A percentile compares a stretch with the other conserved stretches of the same genome.
These are phyloP conservation scores for Psophia crepitans DNA, from an alignment of 2,113 vertebrate species.

Conservation along the genomic window DNA sequence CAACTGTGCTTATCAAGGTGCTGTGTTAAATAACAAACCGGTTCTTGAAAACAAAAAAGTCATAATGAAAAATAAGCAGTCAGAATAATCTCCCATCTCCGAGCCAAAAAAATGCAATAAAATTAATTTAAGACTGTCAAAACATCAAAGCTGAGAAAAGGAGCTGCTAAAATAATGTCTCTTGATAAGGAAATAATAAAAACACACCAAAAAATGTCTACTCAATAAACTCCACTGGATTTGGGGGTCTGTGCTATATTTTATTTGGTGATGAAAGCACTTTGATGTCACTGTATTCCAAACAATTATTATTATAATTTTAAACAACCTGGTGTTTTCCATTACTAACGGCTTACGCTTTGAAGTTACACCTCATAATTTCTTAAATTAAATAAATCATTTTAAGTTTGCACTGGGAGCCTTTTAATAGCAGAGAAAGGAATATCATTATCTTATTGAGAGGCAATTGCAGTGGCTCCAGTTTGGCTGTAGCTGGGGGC, in stretches of 20 bases:
- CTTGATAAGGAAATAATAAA: conserved; percentile 78
- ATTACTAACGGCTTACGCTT: conserved; percentile 85
- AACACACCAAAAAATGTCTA: conserved; percentile 68
- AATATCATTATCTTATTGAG: conserved; percentile 92
- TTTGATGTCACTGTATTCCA: conserved; percentile 85
- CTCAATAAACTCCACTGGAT: conserved; percentile 74
- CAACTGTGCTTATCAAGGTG: conserved; percentile 60
- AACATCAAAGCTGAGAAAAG: conserved; percentile 77
- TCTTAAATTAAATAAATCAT: conserved; percentile 91
- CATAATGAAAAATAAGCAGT: conserved; percentile 72
- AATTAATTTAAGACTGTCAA: conserved; percentile 75
- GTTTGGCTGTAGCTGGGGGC: conserved; percentile 86
- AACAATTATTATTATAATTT: conserved; percentile 89
- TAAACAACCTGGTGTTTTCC: conserved; percentile 88
- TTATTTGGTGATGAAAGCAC: conserved; percentile 84
- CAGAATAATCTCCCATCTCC: conserved; percentile 70
- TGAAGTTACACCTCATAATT: conserved; percentile 90
- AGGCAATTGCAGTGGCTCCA: conserved; percentile 87
- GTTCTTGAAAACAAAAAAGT: conserved; percentile 61
- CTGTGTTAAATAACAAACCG: conserved; percentile 69
- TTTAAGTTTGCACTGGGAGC: conserved; percentile 88
- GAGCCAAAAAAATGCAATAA: conserved; percentile 75
- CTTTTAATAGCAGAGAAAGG: conserved; percentile 88
- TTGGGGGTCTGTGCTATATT: conserved; percentile 74
- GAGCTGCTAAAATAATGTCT: conserved; percentile 73